Evolutionary conservation across 2,113 vertebrate species (phyloP).

Genomic region (Limnothrissa miodon): DNA sequence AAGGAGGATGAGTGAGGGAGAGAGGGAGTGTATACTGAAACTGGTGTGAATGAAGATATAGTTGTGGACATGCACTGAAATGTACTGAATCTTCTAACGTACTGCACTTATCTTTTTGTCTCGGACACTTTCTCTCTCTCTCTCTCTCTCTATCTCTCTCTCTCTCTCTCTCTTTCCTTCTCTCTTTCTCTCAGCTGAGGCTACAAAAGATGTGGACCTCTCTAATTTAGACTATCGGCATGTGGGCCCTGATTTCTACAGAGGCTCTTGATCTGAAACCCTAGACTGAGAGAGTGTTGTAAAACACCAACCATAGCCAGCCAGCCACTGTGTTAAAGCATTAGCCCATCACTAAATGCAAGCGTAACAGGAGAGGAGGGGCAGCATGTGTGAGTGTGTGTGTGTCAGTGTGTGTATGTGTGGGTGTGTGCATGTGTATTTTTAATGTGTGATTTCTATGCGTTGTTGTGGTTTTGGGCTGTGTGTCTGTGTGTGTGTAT

Average conservation of each 20-base stretch:
- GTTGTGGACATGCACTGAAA: no score
- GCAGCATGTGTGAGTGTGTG: neutral
- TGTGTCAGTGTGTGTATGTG: neutral
- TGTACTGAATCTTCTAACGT: no score
- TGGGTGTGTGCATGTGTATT: no score
- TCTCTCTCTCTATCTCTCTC: neutral
- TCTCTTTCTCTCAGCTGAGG: neutral
- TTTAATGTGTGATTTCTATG: no score
- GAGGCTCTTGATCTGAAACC: neutral
- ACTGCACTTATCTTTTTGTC: neutral
- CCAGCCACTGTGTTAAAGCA: neutral
- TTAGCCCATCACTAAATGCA: neutral
- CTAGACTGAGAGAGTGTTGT: neutral
- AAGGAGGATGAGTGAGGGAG: neutral
- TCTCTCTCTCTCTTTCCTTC: neutral
- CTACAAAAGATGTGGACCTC: neutral
- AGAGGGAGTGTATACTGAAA: no score
- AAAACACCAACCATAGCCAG: neutral
- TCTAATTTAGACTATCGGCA: neutral
- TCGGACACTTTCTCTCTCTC: neutral
- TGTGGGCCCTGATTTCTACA: neutral
- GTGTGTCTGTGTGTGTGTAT: no score
- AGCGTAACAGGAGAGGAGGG: neutral
- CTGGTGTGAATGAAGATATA: no score
- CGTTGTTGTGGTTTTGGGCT: no score